Evolutionary conservation across 1,140 invertebrate species (phyloP).

Genomic region (Microplitis demolitor): DNA sequence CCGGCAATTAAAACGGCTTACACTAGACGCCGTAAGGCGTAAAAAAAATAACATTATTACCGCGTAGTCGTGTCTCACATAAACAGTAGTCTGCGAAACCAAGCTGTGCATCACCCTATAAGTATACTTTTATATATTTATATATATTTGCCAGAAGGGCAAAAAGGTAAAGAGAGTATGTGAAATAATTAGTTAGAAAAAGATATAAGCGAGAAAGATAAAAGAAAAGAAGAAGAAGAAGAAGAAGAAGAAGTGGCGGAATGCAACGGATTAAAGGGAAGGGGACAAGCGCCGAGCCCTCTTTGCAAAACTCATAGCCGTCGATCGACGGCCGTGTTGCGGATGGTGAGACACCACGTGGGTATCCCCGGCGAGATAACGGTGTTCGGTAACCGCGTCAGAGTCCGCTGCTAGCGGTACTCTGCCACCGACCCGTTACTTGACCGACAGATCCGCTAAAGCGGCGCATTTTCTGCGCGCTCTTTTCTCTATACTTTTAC

Average conservation of each 20-base stretch:
- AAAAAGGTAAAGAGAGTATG: neutral
- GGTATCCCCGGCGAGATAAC: constrained; percentile 49
- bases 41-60: constrained; percentile 5
- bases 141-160: too few species aligned
- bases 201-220: neutral
- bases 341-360: constrained; percentile 54
- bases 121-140: too few species aligned
- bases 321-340: constrained; percentile 14
- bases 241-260: neutral
- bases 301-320: constrained; percentile 33
- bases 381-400: constrained; percentile 58
- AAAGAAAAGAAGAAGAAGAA: neutral
- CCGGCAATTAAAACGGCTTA: constrained; percentile 29
- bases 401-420: constrained; percentile 57
- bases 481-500: constrained; percentile 7
- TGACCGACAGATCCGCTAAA: constrained; percentile 63
- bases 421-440: constrained; percentile 56
- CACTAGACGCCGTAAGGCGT: constrained; percentile 1
- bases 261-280: constrained; percentile 6
- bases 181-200: neutral
- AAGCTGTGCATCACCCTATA: neutral
- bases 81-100: too few species aligned
- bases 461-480: constrained; percentile 34
- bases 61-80: neutral
- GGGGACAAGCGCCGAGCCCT: neutral